These are phyloP conservation scores for Parnassius apollo DNA, from an alignment of 2,888 invertebrate species.

Conservation along the genomic window DNA sequence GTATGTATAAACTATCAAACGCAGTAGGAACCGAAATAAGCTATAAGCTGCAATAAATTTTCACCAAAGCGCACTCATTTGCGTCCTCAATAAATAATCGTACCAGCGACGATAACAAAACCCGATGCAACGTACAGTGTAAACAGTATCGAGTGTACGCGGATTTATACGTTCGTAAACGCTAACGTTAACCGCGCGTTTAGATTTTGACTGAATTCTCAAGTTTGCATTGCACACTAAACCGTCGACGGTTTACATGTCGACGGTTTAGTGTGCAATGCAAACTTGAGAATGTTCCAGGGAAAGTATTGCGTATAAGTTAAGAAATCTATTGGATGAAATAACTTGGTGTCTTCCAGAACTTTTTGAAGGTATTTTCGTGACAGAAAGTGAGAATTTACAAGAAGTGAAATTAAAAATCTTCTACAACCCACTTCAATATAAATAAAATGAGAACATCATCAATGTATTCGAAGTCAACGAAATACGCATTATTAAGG, in stretches of 20 bases:
- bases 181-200: conserved; percentile 8
- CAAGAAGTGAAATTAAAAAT: too few species aligned
- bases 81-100: conserved; percentile 30
- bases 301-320: too few species aligned
- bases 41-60: conserved; percentile 29
- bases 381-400: too few species aligned
- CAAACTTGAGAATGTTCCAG: too few species aligned
- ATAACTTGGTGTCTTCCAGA: too few species aligned
- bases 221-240: too few species aligned
- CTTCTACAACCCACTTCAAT: too few species aligned
- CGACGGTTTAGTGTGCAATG: neutral
- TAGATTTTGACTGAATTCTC: conserved; percentile 10
- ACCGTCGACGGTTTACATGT: conserved; percentile 6
- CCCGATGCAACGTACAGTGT: conserved; percentile 10
- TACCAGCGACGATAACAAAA: conserved; percentile 26
- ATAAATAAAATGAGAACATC: too few species aligned
- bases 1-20: conserved; percentile 9
- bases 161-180: conserved; percentile 16
- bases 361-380: too few species aligned
- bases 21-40: conserved; percentile 16
- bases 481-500: too few species aligned
- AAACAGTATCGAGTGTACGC: conserved; percentile 14
- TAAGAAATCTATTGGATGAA: too few species aligned
- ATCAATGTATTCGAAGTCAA: too few species aligned
- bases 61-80: conserved; percentile 26